Conservation (phyloP, 2,888 invertebrate genomes). For the Philhelius pedissequus region DNA sequence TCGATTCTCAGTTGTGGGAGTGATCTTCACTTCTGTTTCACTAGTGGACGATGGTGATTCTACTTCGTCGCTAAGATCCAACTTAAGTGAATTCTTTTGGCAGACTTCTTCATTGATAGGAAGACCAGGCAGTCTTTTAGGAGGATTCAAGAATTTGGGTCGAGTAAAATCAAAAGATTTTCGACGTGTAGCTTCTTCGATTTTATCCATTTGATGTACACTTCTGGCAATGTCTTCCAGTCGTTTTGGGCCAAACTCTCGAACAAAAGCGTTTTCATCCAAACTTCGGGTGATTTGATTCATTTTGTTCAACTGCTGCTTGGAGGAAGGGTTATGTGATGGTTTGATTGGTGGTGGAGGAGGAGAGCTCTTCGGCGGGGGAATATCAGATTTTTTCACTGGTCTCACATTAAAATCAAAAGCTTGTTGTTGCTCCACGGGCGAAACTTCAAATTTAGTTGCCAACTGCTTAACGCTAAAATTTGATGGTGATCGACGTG, state of each 20-base stretch:
- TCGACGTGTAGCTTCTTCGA: constrained; percentile 78
- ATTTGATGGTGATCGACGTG: constrained; percentile 77
- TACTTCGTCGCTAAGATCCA: constrained; percentile 49
- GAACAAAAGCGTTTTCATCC: constrained; percentile 86
- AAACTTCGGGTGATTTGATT: constrained; percentile 84
- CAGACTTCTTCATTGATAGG: constrained; percentile 76
- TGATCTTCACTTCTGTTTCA: constrained; percentile 77
- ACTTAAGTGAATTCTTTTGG: constrained; percentile 63
- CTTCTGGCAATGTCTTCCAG: constrained; percentile 75
- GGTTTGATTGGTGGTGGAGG: constrained; percentile 42
- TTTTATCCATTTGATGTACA: constrained; percentile 74
- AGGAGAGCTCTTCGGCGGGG: constrained; percentile 23
- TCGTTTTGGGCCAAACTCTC: constrained; percentile 82
- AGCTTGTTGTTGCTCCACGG: constrained; percentile 81
- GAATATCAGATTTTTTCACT: constrained; percentile 57
- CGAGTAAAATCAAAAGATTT: constrained; percentile 83
- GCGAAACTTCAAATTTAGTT: constrained; percentile 82
- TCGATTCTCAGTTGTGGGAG: constrained; percentile 83
- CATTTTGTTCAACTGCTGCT: constrained; percentile 81
- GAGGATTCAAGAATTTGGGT: constrained; percentile 81
- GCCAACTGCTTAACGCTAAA: constrained; percentile 83
- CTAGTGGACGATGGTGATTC: constrained; percentile 46
- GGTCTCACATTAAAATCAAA: constrained; percentile 79
- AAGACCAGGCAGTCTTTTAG: constrained; percentile 79
- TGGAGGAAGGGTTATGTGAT: constrained; percentile 12